Base-by-base conservation (phyloP, 2,888 invertebrate species). In the Corbicula japonica region DNA sequence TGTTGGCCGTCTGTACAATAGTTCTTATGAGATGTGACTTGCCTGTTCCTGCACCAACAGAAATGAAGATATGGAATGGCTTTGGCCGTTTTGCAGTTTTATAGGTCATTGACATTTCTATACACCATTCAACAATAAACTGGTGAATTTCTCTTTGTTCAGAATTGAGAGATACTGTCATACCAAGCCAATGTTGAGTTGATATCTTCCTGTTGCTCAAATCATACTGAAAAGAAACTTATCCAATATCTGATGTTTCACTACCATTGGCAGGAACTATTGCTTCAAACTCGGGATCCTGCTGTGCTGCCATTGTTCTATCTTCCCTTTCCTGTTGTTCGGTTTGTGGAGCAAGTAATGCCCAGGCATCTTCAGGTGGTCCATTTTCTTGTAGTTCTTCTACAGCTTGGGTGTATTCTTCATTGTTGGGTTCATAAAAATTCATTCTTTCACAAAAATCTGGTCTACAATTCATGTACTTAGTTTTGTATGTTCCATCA, bases 351-450 rank as follows among this genome's bases (percentile, higher is more conserved):
- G 58, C 30, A 15, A 69, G 18, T 8, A 23, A 32, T 32, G 48
- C 58, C 69, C 69, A 69, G 2, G 69, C 44, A 48, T 69, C 58
- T 23, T 69, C 69, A 58, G 69, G 56, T 30, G 32, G 46, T 2
- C 69, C 69, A 18, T 48, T 44, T 23, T 10, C 50, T 28, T 50
- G 23, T 28, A 26, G 2, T 12, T 68, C 46, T 73, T 28, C 8
- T 50, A 28, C 50, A 10, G 21, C 50, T 4, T 21, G 6, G 23
- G 5, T 70, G 4, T 70, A 75, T 35, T 78, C 78, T 41, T 65
- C 63, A 38, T 74, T 75, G 44, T 78, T 79, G 8, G 82, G 78
- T 56, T 78, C 82, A 79, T 72, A 69, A n/a, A n/a, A n/a, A n/a
- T n/a, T n/a, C n/a, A n/a, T n/a, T n/a, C n/a, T n/a, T n/a, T n/a